A percentile compares a stretch with the other conserved stretches of the same genome.
Evolutionary conservation across 2,113 vertebrate genomes (phyloP).

Genomic region (Calidris pugnax): DNA sequence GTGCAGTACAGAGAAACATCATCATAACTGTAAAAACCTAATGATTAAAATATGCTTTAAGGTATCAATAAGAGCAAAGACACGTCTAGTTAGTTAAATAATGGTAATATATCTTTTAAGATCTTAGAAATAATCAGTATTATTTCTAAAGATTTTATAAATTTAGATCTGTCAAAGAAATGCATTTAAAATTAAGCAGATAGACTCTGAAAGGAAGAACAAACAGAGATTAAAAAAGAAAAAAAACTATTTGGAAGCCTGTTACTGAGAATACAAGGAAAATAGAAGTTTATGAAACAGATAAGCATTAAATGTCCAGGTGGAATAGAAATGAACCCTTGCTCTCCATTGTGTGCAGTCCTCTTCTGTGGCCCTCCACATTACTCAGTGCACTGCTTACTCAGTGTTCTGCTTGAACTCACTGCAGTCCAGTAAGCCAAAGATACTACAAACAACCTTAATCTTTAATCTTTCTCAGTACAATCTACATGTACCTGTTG

Average conservation of each 20-base stretch:
- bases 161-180: background rate
- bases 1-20: background rate
- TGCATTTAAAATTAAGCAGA: background rate
- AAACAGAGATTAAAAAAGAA: background rate
- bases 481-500: background rate
- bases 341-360: background rate
- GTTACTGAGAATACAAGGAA: background rate
- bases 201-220: background rate
- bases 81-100: background rate
- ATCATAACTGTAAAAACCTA: background rate
- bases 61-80: background rate
- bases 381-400: background rate
- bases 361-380: background rate
- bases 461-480: background rate
- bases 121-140: background rate
- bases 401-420: background rate
- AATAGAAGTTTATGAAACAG: background rate
- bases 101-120: background rate
- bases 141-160: background rate
- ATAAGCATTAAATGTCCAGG: background rate
- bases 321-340: background rate
- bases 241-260: background rate
- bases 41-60: background rate
- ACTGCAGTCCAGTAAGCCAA: background rate
- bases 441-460: background rate